Evolutionary conservation across 1,140 invertebrate genomes (phyloP).

Genomic region (Platyscapa corneri): DNA sequence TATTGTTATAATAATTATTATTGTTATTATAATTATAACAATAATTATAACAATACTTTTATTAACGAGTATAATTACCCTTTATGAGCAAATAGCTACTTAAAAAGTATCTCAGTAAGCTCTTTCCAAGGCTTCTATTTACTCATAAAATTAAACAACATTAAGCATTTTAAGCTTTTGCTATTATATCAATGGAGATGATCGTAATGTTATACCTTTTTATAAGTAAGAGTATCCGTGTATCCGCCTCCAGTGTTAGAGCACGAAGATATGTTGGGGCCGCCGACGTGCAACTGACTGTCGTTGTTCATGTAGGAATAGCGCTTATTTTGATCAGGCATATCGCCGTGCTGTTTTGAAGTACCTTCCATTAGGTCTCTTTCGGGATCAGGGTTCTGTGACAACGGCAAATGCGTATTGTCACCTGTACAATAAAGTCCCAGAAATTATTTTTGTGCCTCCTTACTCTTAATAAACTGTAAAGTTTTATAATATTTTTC

Average conservation of each 20-base stretch:
- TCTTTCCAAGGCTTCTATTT: neutral
- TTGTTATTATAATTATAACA: no score
- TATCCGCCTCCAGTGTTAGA: constrained; percentile 68
- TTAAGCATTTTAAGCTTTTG: neutral
- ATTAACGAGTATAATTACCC: neutral
- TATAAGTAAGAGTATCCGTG: constrained; percentile 73
- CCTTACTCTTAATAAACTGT: no score
- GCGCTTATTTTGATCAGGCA: constrained; percentile 69
- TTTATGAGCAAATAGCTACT: neutral
- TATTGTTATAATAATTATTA: no score
- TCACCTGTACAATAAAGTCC: constrained; percentile 59
- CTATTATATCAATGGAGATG: neutral
- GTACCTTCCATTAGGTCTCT: constrained; percentile 71
- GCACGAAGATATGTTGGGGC: constrained; percentile 71
- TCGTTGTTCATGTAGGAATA: constrained; percentile 71
- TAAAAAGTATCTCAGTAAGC: neutral
- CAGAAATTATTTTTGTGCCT: neutral
- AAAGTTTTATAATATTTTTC: no score
- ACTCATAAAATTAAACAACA: constrained; percentile 11
- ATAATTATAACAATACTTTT: no score
- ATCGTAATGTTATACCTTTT: constrained; percentile 60
- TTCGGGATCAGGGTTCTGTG: constrained; percentile 70
- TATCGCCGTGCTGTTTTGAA: constrained; percentile 68
- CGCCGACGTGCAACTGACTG: constrained; percentile 68
- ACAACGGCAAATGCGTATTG: constrained; percentile 67